Evolutionary conservation across 2,113 vertebrate species (phyloP), one percentile per base, ranked within the genome.

Genomic region (Harpagus bidentatus): DNA sequence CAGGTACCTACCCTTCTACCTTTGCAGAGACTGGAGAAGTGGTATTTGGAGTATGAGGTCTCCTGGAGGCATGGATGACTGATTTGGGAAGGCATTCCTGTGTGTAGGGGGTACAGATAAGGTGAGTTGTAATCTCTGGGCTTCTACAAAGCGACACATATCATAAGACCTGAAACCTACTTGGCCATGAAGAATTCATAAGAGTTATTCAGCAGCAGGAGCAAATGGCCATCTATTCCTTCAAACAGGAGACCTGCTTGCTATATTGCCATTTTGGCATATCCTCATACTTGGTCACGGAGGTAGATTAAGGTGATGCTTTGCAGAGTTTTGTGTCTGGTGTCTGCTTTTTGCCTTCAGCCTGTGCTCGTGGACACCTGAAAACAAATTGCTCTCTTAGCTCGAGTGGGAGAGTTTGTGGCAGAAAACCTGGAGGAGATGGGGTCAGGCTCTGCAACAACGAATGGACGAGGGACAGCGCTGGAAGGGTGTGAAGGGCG

Each of bases 391-490:
- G 17, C 5, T 32, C 9, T 69, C 67, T n/a, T 48, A 62, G 65
- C 14, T 32, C 17, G 36, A 56, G 23, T 13, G 32, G 10, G 31
- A 55, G 71, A 67, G 19, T 61, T 91, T 53, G 38, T 42, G 13
- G 16, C 47, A 63, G 73, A 59, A 79, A 58, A 32, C 10, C 8
- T 74, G 55, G 43, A 59, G 43, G 29, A 83, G 34, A 34, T 43
- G 22, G 29, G 32, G 8, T 26, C 58, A 76, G 47, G 25, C 17
- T 62, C 29, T 67, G 53, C 21, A 45, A 21, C 16, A 62, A 5
- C 20, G 25, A 15, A n/a, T 8, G n/a, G 13, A 36, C 0, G 3
- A 65, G 34, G 58, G 65, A 48, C 36, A 53, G 29, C 0, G 0
- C 26, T 55, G 72, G 52, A 58, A 45, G 21, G 13, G 19, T 47